phyloP scores from a whole-genome alignment of 2,113 vertebrate genomes.

The Podilymbus podiceps region DNA sequence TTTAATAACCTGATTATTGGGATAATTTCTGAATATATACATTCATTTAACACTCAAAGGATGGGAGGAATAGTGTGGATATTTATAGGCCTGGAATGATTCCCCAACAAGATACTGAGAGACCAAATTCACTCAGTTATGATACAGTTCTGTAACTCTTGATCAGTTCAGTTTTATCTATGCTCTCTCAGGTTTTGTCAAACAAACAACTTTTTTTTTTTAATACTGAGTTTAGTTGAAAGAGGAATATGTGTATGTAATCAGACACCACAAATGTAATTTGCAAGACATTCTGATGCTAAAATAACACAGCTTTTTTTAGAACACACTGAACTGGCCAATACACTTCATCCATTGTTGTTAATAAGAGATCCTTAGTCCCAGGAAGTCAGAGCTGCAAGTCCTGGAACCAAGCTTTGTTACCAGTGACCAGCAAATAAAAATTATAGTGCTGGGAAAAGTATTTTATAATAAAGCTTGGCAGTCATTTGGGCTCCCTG shows the following conservation, averaged over 20 bases:
- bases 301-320: background rate
- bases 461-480: background rate
- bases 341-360: fast-evolving
- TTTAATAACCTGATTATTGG: background rate
- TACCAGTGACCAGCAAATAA: background rate
- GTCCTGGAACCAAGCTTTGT: background rate
- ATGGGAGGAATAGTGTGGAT: background rate
- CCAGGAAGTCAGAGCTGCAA: background rate
- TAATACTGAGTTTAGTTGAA: background rate
- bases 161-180: background rate
- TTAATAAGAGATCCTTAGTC: background rate
- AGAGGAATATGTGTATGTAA: background rate
- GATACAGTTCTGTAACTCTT: background rate
- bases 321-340: background rate
- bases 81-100: background rate
- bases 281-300: background rate
- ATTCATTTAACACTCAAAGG: background rate
- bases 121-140: background rate
- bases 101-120: background rate
- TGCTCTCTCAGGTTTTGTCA: background rate
- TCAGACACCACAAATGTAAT: background rate
- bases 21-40: background rate
- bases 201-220: background rate
- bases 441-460: background rate
- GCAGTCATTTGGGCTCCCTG: background rate